phyloP scores from a whole-genome alignment of 1,140 invertebrate genomes.

The Mya arenaria region DNA sequence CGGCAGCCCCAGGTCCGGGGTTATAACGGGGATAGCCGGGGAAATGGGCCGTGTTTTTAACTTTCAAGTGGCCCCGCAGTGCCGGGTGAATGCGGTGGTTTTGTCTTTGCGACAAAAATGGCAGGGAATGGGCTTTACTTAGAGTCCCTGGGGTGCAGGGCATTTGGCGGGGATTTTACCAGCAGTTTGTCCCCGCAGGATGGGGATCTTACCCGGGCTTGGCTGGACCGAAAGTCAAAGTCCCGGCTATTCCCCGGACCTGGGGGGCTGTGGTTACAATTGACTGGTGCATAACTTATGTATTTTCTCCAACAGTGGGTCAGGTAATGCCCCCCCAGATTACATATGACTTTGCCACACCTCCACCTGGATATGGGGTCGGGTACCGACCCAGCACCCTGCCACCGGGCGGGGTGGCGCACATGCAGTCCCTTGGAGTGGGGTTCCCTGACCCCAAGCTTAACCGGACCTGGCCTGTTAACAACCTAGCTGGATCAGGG shows the following conservation, averaged over 20 bases:
- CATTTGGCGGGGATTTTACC: too few species aligned
- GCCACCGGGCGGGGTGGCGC: slow-evolving; percentile 55
- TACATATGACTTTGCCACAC: slow-evolving; percentile 38
- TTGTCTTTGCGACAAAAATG: too few species aligned
- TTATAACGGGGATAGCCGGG: too few species aligned
- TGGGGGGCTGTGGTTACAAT: slow-evolving; percentile 40
- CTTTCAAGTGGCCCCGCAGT: too few species aligned
- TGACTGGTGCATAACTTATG: slow-evolving; percentile 4
- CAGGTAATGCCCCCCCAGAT: slow-evolving; percentile 34
- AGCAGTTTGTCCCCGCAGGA: slow-evolving; percentile 36
- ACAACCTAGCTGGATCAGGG: slow-evolving; percentile 58
- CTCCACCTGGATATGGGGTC: not conserved
- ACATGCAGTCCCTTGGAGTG: slow-evolving; percentile 26
- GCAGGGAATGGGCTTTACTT: too few species aligned
- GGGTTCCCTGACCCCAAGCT: slow-evolving; percentile 56
- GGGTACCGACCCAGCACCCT: slow-evolving; percentile 42
- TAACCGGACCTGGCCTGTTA: slow-evolving; percentile 64
- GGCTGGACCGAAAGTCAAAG: slow-evolving; percentile 3
- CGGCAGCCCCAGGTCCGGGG: too few species aligned
- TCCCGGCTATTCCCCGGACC: slow-evolving; percentile 36
- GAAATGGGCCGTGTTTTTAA: too few species aligned
- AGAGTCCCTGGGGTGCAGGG: too few species aligned
- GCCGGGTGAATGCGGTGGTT: too few species aligned
- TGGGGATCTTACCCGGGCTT: slow-evolving; percentile 37
- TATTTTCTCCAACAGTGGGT: slow-evolving; percentile 22